A percentile compares a stretch with the other conserved stretches of the same genome.
phyloP scores from a whole-genome alignment of 2,113 vertebrate species.

The Dissostichus mawsoni region DNA sequence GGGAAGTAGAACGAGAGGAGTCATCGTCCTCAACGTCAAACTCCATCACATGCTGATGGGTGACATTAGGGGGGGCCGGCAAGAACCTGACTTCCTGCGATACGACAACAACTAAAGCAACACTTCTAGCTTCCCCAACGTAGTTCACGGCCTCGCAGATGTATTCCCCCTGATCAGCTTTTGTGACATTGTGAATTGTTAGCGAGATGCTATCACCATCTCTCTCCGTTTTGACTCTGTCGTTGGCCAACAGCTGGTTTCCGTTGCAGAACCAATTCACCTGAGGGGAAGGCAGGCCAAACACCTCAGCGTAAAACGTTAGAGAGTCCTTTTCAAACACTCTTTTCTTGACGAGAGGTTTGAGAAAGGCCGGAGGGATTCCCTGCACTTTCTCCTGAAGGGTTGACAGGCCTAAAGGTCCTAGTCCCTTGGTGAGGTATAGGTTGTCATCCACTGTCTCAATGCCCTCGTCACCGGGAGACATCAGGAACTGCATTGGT shows the following conservation, averaged over 20 bases:
- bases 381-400: slow-evolving; percentile 92
- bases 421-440: slow-evolving; percentile 76
- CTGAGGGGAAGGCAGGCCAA: slow-evolving; percentile 90
- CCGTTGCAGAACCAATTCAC: slow-evolving; percentile 96
- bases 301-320: slow-evolving; percentile 89
- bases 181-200: slow-evolving; percentile 85
- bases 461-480: slow-evolving; percentile 85
- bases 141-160: slow-evolving; percentile 95
- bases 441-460: slow-evolving; percentile 81
- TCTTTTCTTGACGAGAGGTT: slow-evolving; percentile 88
- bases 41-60: slow-evolving; percentile 97
- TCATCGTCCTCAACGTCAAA: slow-evolving; percentile 92
- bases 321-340: slow-evolving; percentile 89
- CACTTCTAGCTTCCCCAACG: slow-evolving; percentile 93
- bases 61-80: slow-evolving; percentile 91
- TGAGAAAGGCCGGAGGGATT: slow-evolving; percentile 94
- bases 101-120: slow-evolving; percentile 88
- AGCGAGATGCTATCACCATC: slow-evolving; percentile 88
- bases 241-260: slow-evolving; percentile 84
- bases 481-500: slow-evolving; percentile 83
- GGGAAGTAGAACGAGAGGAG: slow-evolving; percentile 94
- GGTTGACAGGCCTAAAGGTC: slow-evolving; percentile 83
- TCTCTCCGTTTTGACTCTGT: slow-evolving; percentile 87
- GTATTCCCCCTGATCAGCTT: slow-evolving; percentile 91
- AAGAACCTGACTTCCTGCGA: slow-evolving; percentile 87